Conservation (phyloP, 2,888 invertebrate genomes). For the Mythimna loreyi region DNA sequence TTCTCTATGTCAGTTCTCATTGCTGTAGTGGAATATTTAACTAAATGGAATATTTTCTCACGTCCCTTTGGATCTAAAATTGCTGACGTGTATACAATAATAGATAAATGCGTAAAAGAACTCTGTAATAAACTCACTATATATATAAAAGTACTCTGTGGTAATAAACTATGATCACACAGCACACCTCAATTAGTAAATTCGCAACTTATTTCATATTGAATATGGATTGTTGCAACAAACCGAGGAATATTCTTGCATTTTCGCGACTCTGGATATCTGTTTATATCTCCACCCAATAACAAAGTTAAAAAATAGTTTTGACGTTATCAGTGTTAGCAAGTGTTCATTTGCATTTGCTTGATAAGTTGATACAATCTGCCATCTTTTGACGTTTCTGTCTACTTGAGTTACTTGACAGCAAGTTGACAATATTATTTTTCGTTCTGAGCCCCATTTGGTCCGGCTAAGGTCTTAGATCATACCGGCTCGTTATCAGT, state of each 20-base stretch:
- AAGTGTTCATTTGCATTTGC: no score
- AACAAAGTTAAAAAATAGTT: not conserved
- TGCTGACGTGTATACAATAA: slow-evolving; percentile 17
- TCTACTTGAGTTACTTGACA: no score
- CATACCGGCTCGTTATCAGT: no score
- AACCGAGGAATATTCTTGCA: not conserved
- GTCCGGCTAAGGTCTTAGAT: no score
- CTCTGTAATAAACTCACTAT: no score
- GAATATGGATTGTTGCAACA: not conserved
- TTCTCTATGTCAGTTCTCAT: slow-evolving; percentile 83
- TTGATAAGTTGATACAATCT: no score
- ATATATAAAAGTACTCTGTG: not conserved
- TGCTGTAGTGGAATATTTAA: slow-evolving; percentile 1
- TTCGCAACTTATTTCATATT: not conserved
- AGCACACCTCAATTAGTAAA: not conserved
- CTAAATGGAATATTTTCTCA: not conserved
- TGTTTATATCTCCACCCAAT: not conserved
- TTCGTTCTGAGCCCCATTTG: no score
- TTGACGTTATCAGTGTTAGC: no score
- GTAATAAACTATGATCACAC: not conserved
- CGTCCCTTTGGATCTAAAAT: not conserved
- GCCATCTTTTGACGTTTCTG: no score
- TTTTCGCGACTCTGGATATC: not conserved
- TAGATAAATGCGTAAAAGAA: not conserved
- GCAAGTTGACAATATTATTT: no score